phyloP scores from a whole-genome alignment of 2,113 vertebrate species.

The Plectropomus leopardus region DNA sequence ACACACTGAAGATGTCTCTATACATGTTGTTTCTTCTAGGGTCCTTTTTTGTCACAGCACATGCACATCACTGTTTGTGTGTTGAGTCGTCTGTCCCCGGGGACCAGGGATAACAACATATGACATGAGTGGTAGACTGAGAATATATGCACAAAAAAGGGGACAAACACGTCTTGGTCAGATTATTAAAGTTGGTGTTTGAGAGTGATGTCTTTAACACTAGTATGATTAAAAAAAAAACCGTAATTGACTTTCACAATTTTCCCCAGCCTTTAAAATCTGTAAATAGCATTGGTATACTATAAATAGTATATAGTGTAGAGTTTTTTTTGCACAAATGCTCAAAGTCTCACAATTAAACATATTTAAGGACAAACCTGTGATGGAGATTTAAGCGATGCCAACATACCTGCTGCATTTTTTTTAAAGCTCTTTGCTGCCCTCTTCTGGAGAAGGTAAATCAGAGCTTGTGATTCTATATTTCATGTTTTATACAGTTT shows the following conservation, averaged over 20 bases:
- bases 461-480: background rate
- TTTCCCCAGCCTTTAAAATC: background rate
- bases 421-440: constrained; percentile 58
- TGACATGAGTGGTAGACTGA: background rate
- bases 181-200: background rate
- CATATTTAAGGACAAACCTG: background rate
- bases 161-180: background rate
- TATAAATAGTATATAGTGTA: background rate
- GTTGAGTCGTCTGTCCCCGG: background rate
- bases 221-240: background rate
- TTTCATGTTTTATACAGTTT: no score
- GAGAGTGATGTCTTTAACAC: background rate
- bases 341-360: background rate
- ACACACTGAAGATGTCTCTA: background rate
- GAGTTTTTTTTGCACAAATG: background rate
- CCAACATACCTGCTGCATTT: background rate
- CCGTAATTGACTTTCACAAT: background rate
- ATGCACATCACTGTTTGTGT: background rate
- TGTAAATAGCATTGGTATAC: background rate
- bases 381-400: background rate
- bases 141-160: background rate
- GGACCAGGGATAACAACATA: background rate
- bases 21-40: background rate
- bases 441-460: constrained; percentile 66
- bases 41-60: background rate